A percentile compares a stretch with the other conserved stretches of the same genome.
Evolutionary conservation across 2,888 invertebrate species (phyloP).

Genomic region (Dermolepida albohirtum): DNA sequence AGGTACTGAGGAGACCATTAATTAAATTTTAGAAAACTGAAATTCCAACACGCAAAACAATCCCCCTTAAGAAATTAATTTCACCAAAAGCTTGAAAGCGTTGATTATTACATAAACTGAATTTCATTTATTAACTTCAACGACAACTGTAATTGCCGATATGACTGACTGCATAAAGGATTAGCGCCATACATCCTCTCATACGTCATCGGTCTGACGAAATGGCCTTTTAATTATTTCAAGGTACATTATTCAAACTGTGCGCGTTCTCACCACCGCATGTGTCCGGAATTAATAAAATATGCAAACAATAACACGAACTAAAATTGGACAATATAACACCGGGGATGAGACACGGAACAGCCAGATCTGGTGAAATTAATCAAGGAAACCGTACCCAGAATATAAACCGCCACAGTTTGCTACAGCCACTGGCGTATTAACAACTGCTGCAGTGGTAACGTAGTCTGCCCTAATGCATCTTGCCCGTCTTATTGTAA

Average conservation of each 20-base stretch:
- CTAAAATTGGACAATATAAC: constrained; percentile 42
- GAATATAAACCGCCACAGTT: constrained; percentile 52
- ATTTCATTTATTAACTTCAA: constrained; percentile 19
- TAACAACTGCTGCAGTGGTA: constrained; percentile 54
- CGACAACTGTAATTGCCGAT: background rate
- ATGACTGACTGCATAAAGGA: constrained; percentile 7
- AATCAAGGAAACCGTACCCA: constrained; percentile 55
- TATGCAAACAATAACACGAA: constrained; percentile 43
- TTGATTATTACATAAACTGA: background rate
- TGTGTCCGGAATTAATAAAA: constrained; percentile 40
- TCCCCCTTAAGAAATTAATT: too few relatives aligned
- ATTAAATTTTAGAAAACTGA: background rate
- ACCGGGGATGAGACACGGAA: constrained; percentile 26
- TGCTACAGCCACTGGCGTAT: constrained; percentile 50
- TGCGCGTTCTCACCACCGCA: constrained; percentile 2
- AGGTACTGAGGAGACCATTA: too few relatives aligned
- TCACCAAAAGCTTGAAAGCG: too few relatives aligned
- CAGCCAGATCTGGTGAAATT: constrained; percentile 51
- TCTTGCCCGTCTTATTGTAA: constrained; percentile 17
- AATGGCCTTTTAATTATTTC: constrained; percentile 18
- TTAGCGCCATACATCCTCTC: background rate
- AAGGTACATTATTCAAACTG: constrained; percentile 19
- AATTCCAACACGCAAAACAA: background rate
- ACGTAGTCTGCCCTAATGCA: constrained; percentile 34
- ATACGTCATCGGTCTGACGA: background rate